Evolutionary conservation across 2,888 invertebrate species (phyloP), one percentile per base, ranked within the genome.

Genomic region (Standfussiana lucernea): DNA sequence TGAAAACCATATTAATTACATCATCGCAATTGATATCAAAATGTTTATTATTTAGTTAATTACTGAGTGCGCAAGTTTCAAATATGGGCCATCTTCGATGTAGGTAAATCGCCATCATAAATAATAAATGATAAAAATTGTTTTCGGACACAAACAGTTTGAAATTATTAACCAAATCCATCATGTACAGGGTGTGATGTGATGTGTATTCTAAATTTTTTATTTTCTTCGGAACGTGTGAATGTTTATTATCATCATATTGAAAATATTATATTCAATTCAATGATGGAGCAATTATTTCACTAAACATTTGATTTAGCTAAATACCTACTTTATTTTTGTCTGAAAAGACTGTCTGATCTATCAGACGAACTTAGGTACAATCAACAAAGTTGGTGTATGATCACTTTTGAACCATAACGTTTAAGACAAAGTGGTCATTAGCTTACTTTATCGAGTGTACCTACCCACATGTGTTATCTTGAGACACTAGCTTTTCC

Each of bases 61-160:
- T 64, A 79, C 67, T 32, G 66, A 85, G 85, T 89, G 85, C 85
- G 86, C 86, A 87, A 89, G 86, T 82, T 84, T 83, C 77, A 80
- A 88, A 94, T 92, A 84, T 94, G 86, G 94, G 90, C 88, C 94
- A 94, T 82, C 95, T 89, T 94, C 94, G 95, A 92, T 94, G 96
- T 96, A 95, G 96, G 96, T 96, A 96, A 95, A 94, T 93, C 92
- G 90, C 77, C 85, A 83, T 88, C 87, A 91, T 94, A 93, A 93
- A 93, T 93, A 91, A 93, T 90, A 88, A 80, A 91, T 91, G 95
- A 95, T 94, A 95, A 95, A 93, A 93, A 92, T 90, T 93, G 91
- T 94, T 94, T 93, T 93, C 70, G 86, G 89, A 76, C 77, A 79
- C 80, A 82, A 85, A 83, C 82, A 85, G 88, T 84, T 84, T 86